Evolutionary conservation across 2,888 invertebrate species (phyloP).

Genomic region (Alsophila aescularia): DNA sequence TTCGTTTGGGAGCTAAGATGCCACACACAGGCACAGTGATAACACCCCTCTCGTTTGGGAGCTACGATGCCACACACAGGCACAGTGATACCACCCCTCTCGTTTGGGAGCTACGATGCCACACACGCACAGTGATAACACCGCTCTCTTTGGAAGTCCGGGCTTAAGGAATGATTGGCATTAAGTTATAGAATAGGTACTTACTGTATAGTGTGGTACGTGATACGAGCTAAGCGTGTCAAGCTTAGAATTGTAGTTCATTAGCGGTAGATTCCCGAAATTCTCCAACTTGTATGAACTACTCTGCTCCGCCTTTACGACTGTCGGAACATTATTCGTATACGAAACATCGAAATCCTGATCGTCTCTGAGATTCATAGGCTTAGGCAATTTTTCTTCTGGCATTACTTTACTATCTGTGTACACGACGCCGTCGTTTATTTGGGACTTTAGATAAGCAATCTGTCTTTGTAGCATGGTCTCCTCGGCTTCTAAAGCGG

Average conservation of each 20-base stretch:
- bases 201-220: constrained; percentile 79
- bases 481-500: constrained; percentile 43
- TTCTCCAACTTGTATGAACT: constrained; percentile 63
- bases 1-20: no score
- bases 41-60: no score
- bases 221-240: constrained; percentile 71
- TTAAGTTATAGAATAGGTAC: no score
- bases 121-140: no score
- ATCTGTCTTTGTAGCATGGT: constrained; percentile 40
- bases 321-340: constrained; percentile 63
- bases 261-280: constrained; percentile 70
- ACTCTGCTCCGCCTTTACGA: constrained; percentile 50
- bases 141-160: no score
- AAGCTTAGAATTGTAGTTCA: constrained; percentile 70
- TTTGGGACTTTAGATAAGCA: constrained; percentile 16
- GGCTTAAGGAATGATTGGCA: no score
- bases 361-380: constrained; percentile 62
- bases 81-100: no score
- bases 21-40: no score
- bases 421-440: constrained; percentile 24
- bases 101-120: no score
- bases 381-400: constrained; percentile 63
- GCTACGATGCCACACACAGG: no score
- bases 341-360: constrained; percentile 58
- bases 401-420: constrained; percentile 31